Base-by-base conservation (phyloP, 1,140 invertebrate genomes). In the Acromyrmex charruanus region DNA sequence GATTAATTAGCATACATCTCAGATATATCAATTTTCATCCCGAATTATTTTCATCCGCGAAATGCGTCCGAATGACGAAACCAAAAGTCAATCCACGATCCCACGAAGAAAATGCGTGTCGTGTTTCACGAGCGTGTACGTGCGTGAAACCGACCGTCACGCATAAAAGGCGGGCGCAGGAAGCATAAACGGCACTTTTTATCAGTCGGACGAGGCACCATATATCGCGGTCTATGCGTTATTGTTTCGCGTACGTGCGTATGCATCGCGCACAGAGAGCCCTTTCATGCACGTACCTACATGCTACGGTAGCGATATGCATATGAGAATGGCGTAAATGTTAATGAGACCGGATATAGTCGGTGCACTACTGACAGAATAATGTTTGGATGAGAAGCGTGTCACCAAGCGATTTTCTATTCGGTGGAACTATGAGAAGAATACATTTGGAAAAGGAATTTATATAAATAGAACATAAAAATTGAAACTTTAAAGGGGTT, bases 111-210 rank as follows among this genome's bases (percentile, higher is more conserved):
- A 75, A 65, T 59, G 61, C 28, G 28, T 55, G 59, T 86, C 65
- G 18, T 75, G 39, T 87, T 68, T 65, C 74, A n/a, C 55, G 82
- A 44, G 68, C n/a, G 35, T 53, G 31, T 74, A 59, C 51, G 61
- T 68, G 59, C 58, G 25, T 25, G 51, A 55, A 81, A 51, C 25
- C 63, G 44, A n/a, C 28, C 66, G 71, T 90, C 68, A 49, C 72
- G 89, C 75, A 92, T 77, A 81, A 88, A 91, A 85, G 86, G 86
- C 58, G 66, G 35, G 75, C 88, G 84, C 88, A 87, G 91, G 89
- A 90, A 93, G 90, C 89, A 92, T 91, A 93, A 93, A 91, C 88
- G 88, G 75, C 77, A 71, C 61, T 92, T 92, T 93, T 91, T 93
- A 91, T 91, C 82, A 89, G 87, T 74, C 63, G 77, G 18, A 75